Evolutionary conservation across 2,797 vertebrate genomes (phyloP), one percentile per base, ranked within the genome.

Genomic region (Clarias platycephalus): DNA sequence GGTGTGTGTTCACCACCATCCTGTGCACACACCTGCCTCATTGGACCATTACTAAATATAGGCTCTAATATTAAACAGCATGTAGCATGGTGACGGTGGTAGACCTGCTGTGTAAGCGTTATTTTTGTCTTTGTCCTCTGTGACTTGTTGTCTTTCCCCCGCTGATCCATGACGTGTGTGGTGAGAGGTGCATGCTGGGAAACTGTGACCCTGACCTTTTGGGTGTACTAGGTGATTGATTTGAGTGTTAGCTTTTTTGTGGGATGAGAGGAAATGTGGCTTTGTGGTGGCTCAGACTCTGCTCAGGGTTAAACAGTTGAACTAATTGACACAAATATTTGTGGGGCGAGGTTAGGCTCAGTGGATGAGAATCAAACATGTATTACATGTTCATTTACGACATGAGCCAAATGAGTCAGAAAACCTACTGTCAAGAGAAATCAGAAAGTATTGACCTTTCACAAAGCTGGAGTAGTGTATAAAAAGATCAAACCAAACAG

Each of bases 151-250:
- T 80, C 60, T 66, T 31, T 67, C 67, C n/a, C 85, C 37, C 37
- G 85, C 82, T 80, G 82, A 75, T 67, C 76, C 79, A 37, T 83
- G 85, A 86, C 77, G 81, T 67, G 31, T 71, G 79, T 79, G 31
- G 40, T 64, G 81, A 62, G 9, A 55, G 66, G 40, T 28, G 20
- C 22, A 78, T 74, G 31, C 49, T 83, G 85, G 81, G 67, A 80
- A 86, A 80, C 28, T 40, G n/a, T 72, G 57, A 83, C 76, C 85
- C 49, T 67, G 62, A 82, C 72, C 84, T 80, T 79, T 44, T 44
- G 28, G 44, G 55, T 49, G 31, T 57, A 55, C 57, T 58, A 55
- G 55, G 37, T 64, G 66, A 34, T 6, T 31, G 31, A 40, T 55
- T 57, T 63, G 15, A 57, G 37, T 31, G n/a, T 74, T 24, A 49